These are phyloP conservation scores for Phalacrocorax brasilianus DNA, from an alignment of 2,113 vertebrate species.

Conservation along the genomic window DNA sequence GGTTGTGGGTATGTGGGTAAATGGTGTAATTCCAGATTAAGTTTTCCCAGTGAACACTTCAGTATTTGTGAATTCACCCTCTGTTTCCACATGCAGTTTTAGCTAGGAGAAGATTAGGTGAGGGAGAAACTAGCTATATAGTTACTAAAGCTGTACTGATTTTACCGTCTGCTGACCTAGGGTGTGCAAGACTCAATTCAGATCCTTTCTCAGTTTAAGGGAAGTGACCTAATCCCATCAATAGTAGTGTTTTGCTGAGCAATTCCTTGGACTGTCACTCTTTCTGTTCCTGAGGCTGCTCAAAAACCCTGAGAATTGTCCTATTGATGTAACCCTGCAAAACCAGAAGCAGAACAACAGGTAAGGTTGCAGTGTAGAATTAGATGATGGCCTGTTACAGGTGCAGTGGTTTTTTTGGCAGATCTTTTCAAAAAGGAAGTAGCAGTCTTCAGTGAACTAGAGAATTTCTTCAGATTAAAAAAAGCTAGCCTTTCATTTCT, in stretches of 20 bases:
- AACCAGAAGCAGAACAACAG: background rate
- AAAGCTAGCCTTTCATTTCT: background rate
- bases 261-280: background rate
- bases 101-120: background rate
- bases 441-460: background rate
- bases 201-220: background rate
- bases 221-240: background rate
- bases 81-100: background rate
- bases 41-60: background rate
- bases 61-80: background rate
- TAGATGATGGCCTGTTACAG: background rate
- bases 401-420: background rate
- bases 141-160: background rate
- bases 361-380: background rate
- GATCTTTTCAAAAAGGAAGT: background rate
- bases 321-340: background rate
- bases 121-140: background rate
- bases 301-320: background rate
- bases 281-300: background rate
- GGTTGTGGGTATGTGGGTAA: background rate
- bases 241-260: background rate
- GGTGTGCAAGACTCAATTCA: background rate
- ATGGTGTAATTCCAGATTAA: background rate
- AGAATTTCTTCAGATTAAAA: background rate
- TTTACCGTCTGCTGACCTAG: background rate